These are phyloP conservation scores for Carpatolechia fugitivella DNA, from an alignment of 2,888 invertebrate genomes.

Conservation along the genomic window DNA sequence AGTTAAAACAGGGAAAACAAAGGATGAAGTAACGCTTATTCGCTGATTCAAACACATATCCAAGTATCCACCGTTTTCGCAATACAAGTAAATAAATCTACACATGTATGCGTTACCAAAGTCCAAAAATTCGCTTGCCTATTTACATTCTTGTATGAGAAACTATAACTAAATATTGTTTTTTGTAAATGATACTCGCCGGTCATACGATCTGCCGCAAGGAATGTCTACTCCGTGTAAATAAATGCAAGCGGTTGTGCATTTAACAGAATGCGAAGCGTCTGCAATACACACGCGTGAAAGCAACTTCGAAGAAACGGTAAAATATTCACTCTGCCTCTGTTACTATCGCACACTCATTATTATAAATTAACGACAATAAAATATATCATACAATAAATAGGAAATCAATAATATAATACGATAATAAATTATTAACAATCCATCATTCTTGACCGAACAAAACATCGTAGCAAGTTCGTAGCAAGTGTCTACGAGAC, in stretches of 20 bases:
- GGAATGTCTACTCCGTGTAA: conserved; percentile 57
- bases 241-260: conserved; percentile 48
- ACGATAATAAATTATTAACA: conserved; percentile 4
- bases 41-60: background rate
- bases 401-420: conserved; percentile 6
- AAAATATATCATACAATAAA: conserved; percentile 5
- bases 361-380: background rate
- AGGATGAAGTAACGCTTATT: background rate
- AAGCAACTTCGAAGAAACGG: conserved; percentile 21
- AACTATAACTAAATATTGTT: conserved; percentile 25
- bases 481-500: conserved; percentile 52
- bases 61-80: background rate
- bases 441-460: background rate
- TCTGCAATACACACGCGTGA: conserved; percentile 45
- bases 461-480: conserved; percentile 38
- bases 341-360: background rate
- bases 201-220: conserved; percentile 50
- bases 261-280: conserved; percentile 49
- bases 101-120: background rate
- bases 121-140: conserved; percentile 12
- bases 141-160: conserved; percentile 17
- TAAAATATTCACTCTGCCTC: background rate
- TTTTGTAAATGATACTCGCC: conserved; percentile 44
- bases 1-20: background rate
- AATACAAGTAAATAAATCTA: background rate